These are phyloP conservation scores for Delia radicum DNA, from an alignment of 1,140 invertebrate species.

Conservation along the genomic window DNA sequence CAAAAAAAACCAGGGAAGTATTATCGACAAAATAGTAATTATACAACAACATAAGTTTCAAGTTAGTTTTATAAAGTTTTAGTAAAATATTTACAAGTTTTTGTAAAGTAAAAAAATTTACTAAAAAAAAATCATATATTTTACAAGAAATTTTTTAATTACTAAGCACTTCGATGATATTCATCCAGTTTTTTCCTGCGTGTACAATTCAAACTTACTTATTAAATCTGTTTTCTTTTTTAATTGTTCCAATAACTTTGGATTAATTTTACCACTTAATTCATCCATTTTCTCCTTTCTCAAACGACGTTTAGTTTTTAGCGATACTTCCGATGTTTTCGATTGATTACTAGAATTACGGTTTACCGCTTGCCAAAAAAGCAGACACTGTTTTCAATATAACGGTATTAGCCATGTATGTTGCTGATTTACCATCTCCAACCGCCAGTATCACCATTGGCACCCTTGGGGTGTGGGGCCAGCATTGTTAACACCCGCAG, in stretches of 20 bases:
- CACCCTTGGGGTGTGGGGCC: neutral
- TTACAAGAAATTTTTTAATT: too few relatives aligned
- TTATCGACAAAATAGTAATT: too few relatives aligned
- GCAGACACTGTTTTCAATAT: constrained; percentile 67
- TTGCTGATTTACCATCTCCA: neutral
- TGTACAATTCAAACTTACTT: constrained; percentile 59
- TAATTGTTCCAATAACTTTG: constrained; percentile 60
- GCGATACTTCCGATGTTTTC: constrained; percentile 30
- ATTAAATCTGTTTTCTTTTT: constrained; percentile 64
- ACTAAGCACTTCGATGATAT: too few relatives aligned
- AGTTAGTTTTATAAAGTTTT: too few relatives aligned
- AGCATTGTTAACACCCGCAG: constrained; percentile 28
- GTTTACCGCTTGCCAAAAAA: constrained; percentile 62
- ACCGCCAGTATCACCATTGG: too few relatives aligned
- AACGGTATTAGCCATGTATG: constrained; percentile 44
- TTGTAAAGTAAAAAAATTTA: too few relatives aligned
- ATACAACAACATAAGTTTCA: too few relatives aligned
- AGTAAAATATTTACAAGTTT: too few relatives aligned
- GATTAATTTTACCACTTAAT: constrained; percentile 57
- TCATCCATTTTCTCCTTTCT: constrained; percentile 53
- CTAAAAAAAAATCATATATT: too few relatives aligned
- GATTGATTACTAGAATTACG: constrained; percentile 53
- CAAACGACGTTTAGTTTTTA: constrained; percentile 45
- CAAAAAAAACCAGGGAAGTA: too few relatives aligned
- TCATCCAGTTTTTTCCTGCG: too few relatives aligned